These are phyloP conservation scores for Andrena camellia DNA, from an alignment of 2,888 invertebrate genomes.

Conservation along the genomic window DNA sequence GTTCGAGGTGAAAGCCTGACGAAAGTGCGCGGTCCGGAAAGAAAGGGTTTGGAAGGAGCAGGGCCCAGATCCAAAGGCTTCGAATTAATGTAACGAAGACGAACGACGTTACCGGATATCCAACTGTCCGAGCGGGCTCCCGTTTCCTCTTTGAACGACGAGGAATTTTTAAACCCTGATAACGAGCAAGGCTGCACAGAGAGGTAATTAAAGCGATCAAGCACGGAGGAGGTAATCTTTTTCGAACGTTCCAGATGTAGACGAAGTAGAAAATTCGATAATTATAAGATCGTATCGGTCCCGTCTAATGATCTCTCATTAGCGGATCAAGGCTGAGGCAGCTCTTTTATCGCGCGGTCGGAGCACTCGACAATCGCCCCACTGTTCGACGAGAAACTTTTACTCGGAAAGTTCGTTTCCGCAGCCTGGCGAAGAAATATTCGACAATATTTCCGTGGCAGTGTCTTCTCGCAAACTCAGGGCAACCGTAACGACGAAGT, in stretches of 20 bases:
- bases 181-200: background rate
- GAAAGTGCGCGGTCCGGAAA: background rate
- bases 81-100: constrained; percentile 66
- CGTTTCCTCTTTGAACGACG: background rate
- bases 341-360: background rate
- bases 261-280: background rate
- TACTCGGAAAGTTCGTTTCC: background rate
- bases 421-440: constrained; percentile 3
- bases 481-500: constrained; percentile 20
- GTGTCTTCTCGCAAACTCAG: background rate
- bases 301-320: constrained; percentile 6
- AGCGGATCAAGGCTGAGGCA: background rate
- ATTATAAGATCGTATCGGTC: constrained; percentile 11
- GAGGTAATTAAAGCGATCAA: constrained; percentile 11
- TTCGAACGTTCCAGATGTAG: background rate
- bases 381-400: background rate
- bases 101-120: constrained; percentile 51
- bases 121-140: background rate
- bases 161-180: constrained; percentile 19
- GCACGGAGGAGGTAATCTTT: background rate
- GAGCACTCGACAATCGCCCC: background rate
- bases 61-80: background rate
- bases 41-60: background rate
- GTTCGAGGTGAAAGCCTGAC: constrained; percentile 24
- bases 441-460: background rate